Base-by-base conservation (phyloP, 2,888 invertebrate genomes). In the Allolobophora icterica region DNA sequence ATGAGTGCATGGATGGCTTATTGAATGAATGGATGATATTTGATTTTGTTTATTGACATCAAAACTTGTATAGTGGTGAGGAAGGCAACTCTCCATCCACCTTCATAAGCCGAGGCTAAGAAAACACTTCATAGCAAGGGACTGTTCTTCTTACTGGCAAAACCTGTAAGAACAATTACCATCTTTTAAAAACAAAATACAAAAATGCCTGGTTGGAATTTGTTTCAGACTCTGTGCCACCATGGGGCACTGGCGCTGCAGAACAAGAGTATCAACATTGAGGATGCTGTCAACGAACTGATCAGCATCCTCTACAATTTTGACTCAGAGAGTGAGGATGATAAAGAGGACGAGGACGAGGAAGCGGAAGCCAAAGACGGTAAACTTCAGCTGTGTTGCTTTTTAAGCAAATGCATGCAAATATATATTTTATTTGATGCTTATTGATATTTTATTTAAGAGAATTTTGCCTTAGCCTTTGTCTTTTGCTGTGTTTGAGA, bases 201-300 rank as follows among this genome's bases (percentile, higher is more conserved):
- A n/a, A 2, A 71, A 30, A 8, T n/a, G n/a, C 11, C 15, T 30
- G n/a, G 4, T 30, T 71, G 8, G 38, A 42, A 30, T 90, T 30
- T 58, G 34, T 90, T 93, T 13, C 92, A 98, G 93, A 97, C 97
- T 94, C 98, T 98, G 95, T 95, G 95, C 93, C 93, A 94, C 42
- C 94, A 94, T 91, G 95, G 95, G 52, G 94, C 95, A 6, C 93
- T 93, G 90, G 92, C 93, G 45, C 93, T 95, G 89, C 95, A 95
- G 93, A 94, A 94, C 11, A 95, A 95, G 94, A 94, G 94, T 84
- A 93, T 94, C 91, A 95, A 95, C 34, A 95, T 98, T 0, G 98
- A 98, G 94, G 98, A 98, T 94, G 98, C 98, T 4, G 96, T 95
- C 90, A 95, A 95, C 92, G 96, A 96, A 92, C 94, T 96, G 84